These are phyloP conservation scores for Drosophila hamatofila DNA, from an alignment of 2,888 invertebrate species.

Conservation along the genomic window DNA sequence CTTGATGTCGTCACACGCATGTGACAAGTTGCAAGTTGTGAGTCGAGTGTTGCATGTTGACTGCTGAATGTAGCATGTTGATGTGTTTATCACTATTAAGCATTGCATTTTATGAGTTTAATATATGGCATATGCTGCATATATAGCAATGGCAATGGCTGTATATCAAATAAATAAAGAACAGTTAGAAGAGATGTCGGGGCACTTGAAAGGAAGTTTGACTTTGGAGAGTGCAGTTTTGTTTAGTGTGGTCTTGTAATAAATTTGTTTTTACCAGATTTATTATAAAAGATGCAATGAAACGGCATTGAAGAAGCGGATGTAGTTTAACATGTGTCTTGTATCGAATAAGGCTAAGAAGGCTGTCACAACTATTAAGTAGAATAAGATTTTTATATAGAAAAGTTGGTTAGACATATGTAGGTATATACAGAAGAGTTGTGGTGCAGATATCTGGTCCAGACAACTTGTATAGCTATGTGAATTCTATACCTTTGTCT, in stretches of 20 bases:
- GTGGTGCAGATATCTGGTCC: too few species aligned
- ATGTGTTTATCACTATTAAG: constrained; percentile 72
- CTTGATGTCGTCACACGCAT: constrained; percentile 66
- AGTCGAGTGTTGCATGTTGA: constrained; percentile 38
- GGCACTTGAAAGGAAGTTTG: background rate
- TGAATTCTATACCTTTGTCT: too few species aligned
- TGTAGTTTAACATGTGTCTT: too few species aligned
- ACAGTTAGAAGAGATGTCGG: background rate
- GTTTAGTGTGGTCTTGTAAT: background rate
- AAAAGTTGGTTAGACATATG: too few species aligned
- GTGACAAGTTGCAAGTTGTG: constrained; percentile 50
- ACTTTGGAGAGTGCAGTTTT: background rate
- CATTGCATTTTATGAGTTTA: constrained; percentile 53
- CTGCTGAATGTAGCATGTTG: constrained; percentile 51
- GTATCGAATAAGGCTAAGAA: too few species aligned
- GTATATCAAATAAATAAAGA: background rate
- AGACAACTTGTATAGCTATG: too few species aligned
- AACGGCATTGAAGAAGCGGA: background rate
- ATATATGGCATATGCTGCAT: constrained; percentile 50
- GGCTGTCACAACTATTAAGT: too few species aligned
- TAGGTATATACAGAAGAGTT: too few species aligned
- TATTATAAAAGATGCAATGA: background rate
- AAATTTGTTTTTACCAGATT: background rate
- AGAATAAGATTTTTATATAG: too few species aligned
- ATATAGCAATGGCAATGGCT: constrained; percentile 6